Evolutionary conservation across 2,113 vertebrate species (phyloP).

Genomic region (Archilochus colubris): DNA sequence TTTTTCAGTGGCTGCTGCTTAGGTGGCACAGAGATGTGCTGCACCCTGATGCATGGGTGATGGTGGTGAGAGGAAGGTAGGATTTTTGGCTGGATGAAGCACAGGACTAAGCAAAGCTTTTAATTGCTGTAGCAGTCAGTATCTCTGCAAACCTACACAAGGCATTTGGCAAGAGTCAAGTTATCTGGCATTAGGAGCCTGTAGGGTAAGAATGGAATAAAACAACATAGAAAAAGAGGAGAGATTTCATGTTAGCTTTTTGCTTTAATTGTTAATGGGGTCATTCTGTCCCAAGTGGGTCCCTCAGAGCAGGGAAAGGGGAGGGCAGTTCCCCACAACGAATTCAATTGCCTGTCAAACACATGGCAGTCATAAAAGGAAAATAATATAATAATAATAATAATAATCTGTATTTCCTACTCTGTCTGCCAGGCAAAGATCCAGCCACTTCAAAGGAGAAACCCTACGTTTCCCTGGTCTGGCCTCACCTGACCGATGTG

Average conservation of each 20-base stretch:
- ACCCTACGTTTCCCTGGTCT: slow-evolving; percentile 28
- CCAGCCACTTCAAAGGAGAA: slow-evolving; percentile 75
- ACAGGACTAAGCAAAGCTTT: neutral
- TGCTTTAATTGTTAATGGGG: slow-evolving; percentile 48
- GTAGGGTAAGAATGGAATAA: slow-evolving; percentile 19
- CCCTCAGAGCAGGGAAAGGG: slow-evolving; percentile 1
- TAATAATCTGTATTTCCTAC: slow-evolving; percentile 65
- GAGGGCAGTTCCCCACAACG: slow-evolving; percentile 34
- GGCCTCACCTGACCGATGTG: slow-evolving; percentile 76
- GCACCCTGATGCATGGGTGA: neutral
- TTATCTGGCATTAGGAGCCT: slow-evolving; percentile 13
- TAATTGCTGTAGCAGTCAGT: neutral
- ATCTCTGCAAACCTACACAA: neutral
- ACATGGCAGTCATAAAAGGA: slow-evolving; percentile 70
- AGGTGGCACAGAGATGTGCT: neutral
- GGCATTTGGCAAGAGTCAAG: slow-evolving; percentile 18
- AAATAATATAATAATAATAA: slow-evolving; percentile 70
- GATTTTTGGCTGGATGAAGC: neutral
- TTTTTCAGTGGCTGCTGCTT: neutral
- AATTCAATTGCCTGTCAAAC: slow-evolving; percentile 61
- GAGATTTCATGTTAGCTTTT: slow-evolving; percentile 32
- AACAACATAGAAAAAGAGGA: neutral
- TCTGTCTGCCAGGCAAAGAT: slow-evolving; percentile 64
- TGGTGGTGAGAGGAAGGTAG: neutral
- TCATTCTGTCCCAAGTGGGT: slow-evolving; percentile 30